Base-by-base conservation (phyloP, 2,113 vertebrate genomes). In the Zosterops japonicus region DNA sequence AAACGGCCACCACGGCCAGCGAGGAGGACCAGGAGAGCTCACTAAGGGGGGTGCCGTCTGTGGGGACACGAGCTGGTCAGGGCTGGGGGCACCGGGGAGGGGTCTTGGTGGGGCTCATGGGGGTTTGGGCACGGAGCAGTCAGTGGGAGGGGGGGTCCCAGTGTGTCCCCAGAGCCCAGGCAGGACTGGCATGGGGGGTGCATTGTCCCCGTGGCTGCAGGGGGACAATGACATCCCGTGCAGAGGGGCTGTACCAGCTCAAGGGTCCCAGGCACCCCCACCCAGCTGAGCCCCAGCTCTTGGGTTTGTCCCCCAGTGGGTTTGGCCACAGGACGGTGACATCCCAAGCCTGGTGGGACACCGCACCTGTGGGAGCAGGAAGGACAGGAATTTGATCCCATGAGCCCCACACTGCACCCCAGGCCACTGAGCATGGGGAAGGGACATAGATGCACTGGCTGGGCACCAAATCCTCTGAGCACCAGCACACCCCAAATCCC, bases 1-100 rank as follows among this genome's bases (percentile, higher is more conserved):
- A 99, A 94, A 99, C 97, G 0, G 98, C 98, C 90, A 99, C 99
- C 29, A 99, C 99, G 0, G 98, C 98, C 87, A 99, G 98, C 27
- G 99, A 99, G 8, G 99, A 99, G 2, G 99, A 98, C 99, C 99
- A 99, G 93, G 99, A 99, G 76, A 99, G 98, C 89, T 99, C 98
- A 4, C 98, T 98, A 96, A 99, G 98, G 24, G 98, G 98, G 90
- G 98, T 98, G 72, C 98, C 99, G 98, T 99, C 99, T 99, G 98
- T 89, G 76, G 97, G 98, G 97, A 82, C 96, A 81, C 11, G 3
- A 35, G 49, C 63, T 33, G 52, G 33, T 96, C 64, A 97, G 56
- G 29, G 20, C n/a, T 47, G 47, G 52, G 46, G 20, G 8, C 8
- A 31, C 20, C 0, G 0, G 24, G 39, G 49, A 44, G 12, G 44